Evolutionary conservation across 2,888 invertebrate species (phyloP).

Genomic region (Abrostola triplasia): DNA sequence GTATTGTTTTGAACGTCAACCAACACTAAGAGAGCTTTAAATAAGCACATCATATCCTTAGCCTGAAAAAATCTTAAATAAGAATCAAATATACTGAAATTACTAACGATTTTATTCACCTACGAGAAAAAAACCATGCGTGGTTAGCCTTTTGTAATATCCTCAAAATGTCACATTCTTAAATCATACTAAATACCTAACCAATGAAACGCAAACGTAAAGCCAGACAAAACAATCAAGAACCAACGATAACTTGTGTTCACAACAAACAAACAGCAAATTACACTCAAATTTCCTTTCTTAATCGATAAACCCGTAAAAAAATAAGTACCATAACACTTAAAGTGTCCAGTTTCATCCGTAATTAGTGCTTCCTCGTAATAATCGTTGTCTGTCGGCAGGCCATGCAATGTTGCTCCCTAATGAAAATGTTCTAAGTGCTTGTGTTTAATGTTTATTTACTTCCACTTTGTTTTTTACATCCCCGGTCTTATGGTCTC

Average conservation of each 20-base stretch:
- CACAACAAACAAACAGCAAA: background rate
- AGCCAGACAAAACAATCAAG: background rate
- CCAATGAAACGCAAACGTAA: background rate
- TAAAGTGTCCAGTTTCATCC: conserved; percentile 50
- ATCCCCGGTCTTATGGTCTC: conserved; percentile 67
- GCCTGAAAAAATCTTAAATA: too few relatives aligned
- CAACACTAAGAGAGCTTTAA: background rate
- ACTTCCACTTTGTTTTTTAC: conserved; percentile 82
- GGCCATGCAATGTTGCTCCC: conserved; percentile 80
- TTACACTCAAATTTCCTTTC: background rate
- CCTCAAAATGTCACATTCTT: too few relatives aligned
- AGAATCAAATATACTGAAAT: too few relatives aligned
- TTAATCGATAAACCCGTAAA: conserved; percentile 12
- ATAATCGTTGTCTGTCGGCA: conserved; percentile 80
- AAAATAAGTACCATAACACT: conserved; percentile 32
- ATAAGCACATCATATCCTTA: background rate
- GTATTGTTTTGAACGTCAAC: background rate
- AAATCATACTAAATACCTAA: too few relatives aligned
- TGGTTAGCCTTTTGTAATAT: too few relatives aligned
- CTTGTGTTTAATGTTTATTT: conserved; percentile 84
- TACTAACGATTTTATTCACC: too few relatives aligned
- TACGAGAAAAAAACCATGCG: too few relatives aligned
- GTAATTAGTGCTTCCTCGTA: conserved; percentile 83
- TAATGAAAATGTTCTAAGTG: conserved; percentile 86
- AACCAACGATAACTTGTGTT: background rate